phyloP scores from a whole-genome alignment of 2,888 invertebrate species.

The Chrysomela aeneicollis region DNA sequence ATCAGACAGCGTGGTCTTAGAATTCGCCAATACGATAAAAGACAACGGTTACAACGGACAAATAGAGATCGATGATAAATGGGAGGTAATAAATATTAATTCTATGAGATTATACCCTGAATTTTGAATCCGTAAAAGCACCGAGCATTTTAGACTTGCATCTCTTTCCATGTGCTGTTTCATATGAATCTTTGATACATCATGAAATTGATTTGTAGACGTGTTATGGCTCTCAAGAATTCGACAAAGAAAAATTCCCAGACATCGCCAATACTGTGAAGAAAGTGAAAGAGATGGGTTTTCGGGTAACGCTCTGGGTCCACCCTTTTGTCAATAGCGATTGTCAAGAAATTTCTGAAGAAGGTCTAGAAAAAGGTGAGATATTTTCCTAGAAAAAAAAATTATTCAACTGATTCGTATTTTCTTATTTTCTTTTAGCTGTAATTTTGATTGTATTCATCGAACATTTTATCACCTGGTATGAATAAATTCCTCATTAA shows the following conservation, averaged over 20 bases:
- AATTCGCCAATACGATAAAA: slow-evolving; percentile 74
- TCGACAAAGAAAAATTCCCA: slow-evolving; percentile 70
- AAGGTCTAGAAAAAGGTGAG: slow-evolving; percentile 42
- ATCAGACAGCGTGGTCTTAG: slow-evolving; percentile 67
- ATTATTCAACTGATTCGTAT: too few species aligned
- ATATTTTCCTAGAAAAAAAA: too few species aligned
- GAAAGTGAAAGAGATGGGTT: slow-evolving; percentile 71
- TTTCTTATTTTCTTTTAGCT: too few species aligned
- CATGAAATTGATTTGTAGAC: slow-evolving; percentile 34
- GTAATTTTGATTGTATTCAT: too few species aligned
- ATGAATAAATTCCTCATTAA: too few species aligned
- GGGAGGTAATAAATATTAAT: too few species aligned
- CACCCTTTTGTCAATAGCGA: slow-evolving; percentile 86
- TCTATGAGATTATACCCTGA: too few species aligned
- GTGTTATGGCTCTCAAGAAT: slow-evolving; percentile 62
- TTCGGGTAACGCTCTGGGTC: slow-evolving; percentile 82
- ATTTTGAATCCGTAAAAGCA: too few species aligned
- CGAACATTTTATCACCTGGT: too few species aligned
- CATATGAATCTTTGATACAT: too few species aligned
- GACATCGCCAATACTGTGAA: slow-evolving; percentile 70
- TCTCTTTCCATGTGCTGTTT: too few species aligned
- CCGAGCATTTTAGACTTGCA: too few species aligned
- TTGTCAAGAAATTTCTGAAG: slow-evolving; percentile 59
- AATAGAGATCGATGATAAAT: slow-evolving; percentile 87
- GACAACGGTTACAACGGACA: slow-evolving; percentile 74